phyloP scores from a whole-genome alignment of 1,140 invertebrate species.

The Zaprionus ghesquierei region DNA sequence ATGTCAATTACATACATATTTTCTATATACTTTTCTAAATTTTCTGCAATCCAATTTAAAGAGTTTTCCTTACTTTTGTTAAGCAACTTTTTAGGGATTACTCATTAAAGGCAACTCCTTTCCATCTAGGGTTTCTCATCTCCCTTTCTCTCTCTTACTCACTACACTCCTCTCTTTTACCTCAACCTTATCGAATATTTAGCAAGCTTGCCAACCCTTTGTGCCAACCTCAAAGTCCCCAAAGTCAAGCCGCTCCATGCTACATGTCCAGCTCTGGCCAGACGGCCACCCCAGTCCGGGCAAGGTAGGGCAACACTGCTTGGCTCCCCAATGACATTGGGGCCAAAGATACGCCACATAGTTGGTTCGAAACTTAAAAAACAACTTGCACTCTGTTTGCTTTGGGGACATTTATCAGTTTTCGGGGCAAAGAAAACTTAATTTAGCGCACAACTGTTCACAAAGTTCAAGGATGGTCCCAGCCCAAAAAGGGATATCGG shows the following conservation, averaged over 20 bases:
- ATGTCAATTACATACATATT: no score
- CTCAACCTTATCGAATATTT: slow-evolving; percentile 2
- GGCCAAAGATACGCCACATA: slow-evolving; percentile 68
- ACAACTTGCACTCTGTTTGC: slow-evolving; percentile 78
- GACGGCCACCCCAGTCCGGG: background rate
- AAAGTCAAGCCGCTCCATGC: slow-evolving; percentile 33
- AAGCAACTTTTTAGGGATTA: background rate
- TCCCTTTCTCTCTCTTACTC: background rate
- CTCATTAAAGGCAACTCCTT: background rate
- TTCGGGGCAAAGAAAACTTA: slow-evolving; percentile 67
- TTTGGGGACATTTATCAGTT: slow-evolving; percentile 77
- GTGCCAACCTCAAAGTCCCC: slow-evolving; percentile 56
- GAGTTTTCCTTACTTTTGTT: background rate
- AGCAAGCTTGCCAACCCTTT: slow-evolving; percentile 43
- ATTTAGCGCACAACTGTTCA: slow-evolving; percentile 70
- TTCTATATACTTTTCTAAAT: no score
- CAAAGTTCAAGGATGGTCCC: slow-evolving; percentile 68
- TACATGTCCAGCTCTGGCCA: background rate
- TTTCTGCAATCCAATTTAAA: background rate
- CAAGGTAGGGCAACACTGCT: background rate
- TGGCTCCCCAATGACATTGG: slow-evolving; percentile 17
- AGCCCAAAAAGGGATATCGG: slow-evolving; percentile 59
- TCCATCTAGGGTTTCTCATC: background rate
- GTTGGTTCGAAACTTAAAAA: slow-evolving; percentile 70
- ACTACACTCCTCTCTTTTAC: background rate